Percentiles rank a stretch among this genome's conserved stretches.
phyloP scores from a whole-genome alignment of 2,888 invertebrate genomes.

The Agonopterix subpropinquella region DNA sequence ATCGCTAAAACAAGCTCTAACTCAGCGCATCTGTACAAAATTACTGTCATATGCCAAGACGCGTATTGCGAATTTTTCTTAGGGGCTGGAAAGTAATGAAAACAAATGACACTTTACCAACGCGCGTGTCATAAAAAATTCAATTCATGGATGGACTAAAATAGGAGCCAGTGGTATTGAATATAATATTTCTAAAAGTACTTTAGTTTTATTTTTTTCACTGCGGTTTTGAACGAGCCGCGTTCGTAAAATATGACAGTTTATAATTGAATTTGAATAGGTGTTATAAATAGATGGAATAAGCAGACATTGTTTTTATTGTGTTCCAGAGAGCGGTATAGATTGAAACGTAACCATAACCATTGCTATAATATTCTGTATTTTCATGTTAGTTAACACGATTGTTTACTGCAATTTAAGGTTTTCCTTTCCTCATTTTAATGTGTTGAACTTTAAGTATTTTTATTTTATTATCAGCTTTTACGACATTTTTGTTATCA shows the following conservation, averaged over 20 bases:
- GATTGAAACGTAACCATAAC: too few species aligned
- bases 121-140: conserved; percentile 63
- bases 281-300: conserved; percentile 2
- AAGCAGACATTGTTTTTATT: too few species aligned
- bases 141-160: conserved; percentile 56
- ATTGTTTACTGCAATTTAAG: neutral
- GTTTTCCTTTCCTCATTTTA: too few species aligned
- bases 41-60: conserved; percentile 2
- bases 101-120: conserved; percentile 62
- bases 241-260: conserved; percentile 33
- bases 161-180: conserved; percentile 45
- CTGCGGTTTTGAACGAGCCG: conserved; percentile 19
- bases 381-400: neutral
- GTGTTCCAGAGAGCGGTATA: too few species aligned
- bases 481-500: too few species aligned
- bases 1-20: neutral
- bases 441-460: too few species aligned
- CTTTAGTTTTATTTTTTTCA: conserved; percentile 24
- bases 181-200: conserved; percentile 41
- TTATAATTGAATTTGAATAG: conserved; percentile 36
- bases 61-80: conserved; percentile 21
- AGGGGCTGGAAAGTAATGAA: conserved; percentile 56
- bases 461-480: too few species aligned
- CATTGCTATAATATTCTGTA: too few species aligned
- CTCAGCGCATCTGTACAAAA: neutral